These are phyloP conservation scores for Mantis religiosa DNA, from an alignment of 2,888 invertebrate species.

Conservation along the genomic window DNA sequence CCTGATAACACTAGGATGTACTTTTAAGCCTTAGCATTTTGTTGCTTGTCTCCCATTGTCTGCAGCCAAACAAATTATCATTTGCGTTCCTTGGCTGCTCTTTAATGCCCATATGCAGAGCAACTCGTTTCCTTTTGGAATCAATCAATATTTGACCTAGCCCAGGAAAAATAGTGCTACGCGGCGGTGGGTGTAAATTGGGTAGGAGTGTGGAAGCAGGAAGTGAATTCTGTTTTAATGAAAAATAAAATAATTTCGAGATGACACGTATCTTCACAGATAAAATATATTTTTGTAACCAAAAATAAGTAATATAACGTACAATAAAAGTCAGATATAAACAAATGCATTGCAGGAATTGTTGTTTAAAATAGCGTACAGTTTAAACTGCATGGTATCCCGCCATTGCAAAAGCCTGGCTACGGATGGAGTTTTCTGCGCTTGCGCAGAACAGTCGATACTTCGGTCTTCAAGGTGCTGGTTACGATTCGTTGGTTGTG, in stretches of 20 bases:
- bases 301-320: neutral
- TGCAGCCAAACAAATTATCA: neutral
- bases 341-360: neutral
- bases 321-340: neutral
- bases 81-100: neutral
- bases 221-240: slow-evolving; percentile 23
- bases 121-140: slow-evolving; percentile 23
- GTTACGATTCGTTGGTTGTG: slow-evolving; percentile 16
- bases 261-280: neutral
- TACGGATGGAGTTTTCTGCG: slow-evolving; percentile 12
- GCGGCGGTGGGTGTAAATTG: slow-evolving; percentile 17
- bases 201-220: slow-evolving; percentile 20
- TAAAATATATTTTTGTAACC: neutral
- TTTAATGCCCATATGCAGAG: slow-evolving; percentile 3
- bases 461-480: slow-evolving; percentile 24
- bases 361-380: neutral
- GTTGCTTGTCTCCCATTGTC: neutral
- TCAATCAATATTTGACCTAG: slow-evolving; percentile 32
- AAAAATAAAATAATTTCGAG: neutral
- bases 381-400: slow-evolving; percentile 7
- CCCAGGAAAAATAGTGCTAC: slow-evolving; percentile 28
- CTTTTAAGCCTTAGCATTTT: neutral
- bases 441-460: slow-evolving; percentile 29
- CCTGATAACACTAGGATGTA: too few species aligned
- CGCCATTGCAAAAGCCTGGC: slow-evolving; percentile 21